Percentiles rank a stretch among this genome's conserved stretches.
These are phyloP conservation scores for Microtus richardsoni DNA, from an alignment of 2,113 vertebrate genomes.

Conservation along the genomic window DNA sequence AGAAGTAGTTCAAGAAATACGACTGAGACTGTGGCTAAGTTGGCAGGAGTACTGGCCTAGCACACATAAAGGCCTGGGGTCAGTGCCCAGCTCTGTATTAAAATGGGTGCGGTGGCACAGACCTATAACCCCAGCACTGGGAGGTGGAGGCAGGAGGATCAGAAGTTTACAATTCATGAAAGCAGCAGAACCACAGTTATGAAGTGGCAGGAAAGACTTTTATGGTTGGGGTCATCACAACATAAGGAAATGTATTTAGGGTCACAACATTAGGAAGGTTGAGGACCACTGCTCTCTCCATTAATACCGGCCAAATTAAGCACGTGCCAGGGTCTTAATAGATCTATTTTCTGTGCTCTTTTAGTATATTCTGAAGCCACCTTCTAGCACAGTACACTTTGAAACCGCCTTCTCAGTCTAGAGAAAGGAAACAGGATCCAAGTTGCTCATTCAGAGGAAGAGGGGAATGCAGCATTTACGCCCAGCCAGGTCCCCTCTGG, in stretches of 20 bases:
- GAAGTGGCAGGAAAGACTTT: neutral
- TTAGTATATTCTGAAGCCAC: neutral
- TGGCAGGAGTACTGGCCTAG: neutral
- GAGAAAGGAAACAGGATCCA: neutral
- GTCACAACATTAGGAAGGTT: neutral
- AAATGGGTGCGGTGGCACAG: too few species aligned
- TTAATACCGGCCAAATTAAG: neutral
- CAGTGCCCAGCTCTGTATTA: too few species aligned
- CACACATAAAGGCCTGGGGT: neutral
- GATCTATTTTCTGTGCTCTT: neutral
- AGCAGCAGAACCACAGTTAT: neutral
- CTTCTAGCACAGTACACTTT: neutral
- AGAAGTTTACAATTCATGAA: neutral
- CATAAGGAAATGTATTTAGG: neutral
- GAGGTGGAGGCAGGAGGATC: neutral
- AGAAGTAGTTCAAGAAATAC: neutral
- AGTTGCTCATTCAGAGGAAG: neutral
- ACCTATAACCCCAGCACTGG: too few species aligned
- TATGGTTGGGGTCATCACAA: neutral
- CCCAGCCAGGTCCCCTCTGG: neutral
- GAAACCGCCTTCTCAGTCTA: slow-evolving; percentile 13
- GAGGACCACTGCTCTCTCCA: neutral
- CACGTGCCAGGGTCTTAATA: neutral
- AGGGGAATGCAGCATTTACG: rapidly evolving
- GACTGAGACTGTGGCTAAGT: neutral